phyloP scores from a whole-genome alignment of 1,140 invertebrate genomes.

The Drosophila quadrilineata region DNA sequence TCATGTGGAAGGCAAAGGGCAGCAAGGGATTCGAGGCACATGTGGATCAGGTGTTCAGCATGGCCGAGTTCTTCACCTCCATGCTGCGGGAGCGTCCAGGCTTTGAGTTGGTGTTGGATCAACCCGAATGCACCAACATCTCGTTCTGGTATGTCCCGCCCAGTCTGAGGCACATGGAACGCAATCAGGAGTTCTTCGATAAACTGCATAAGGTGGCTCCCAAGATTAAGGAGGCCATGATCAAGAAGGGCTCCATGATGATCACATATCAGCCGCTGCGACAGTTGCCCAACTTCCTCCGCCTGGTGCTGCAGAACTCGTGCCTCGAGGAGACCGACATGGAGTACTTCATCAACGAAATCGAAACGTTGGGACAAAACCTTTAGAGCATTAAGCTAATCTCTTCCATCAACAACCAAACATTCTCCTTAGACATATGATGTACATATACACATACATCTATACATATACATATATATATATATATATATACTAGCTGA shows the following conservation, averaged over 20 bases:
- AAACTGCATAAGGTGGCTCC: constrained; percentile 92
- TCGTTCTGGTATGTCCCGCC: constrained; percentile 97
- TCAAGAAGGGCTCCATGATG: constrained; percentile 96
- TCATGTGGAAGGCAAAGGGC: constrained; percentile 99
- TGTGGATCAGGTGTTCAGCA: constrained; percentile 89
- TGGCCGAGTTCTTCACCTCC: constrained; percentile 87
- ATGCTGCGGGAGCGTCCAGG: constrained; percentile 86
- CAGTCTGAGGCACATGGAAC: constrained; percentile 84
- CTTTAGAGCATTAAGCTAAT: constrained; percentile 82
- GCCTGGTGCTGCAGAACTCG: constrained; percentile 95
- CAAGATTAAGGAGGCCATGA: constrained; percentile 96
- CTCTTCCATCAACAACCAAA: too few relatives aligned
- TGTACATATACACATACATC: constrained; percentile 26
- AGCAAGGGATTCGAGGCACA: constrained; percentile 89
- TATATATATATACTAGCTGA: too few relatives aligned
- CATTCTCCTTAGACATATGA: constrained; percentile 62
- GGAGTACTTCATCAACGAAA: constrained; percentile 92
- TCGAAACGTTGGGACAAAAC: constrained; percentile 90
- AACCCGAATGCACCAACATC: constrained; percentile 96
- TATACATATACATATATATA: too few relatives aligned
- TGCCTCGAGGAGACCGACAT: constrained; percentile 90
- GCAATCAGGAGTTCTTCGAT: constrained; percentile 85
- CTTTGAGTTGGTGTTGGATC: constrained; percentile 88
- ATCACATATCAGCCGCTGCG: constrained; percentile 95
- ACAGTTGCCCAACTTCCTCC: constrained; percentile 94